A percentile compares a stretch with the other conserved stretches of the same genome.
Evolutionary conservation across 2,797 vertebrate genomes (phyloP).

Genomic region (Myiothlypis coronata): DNA sequence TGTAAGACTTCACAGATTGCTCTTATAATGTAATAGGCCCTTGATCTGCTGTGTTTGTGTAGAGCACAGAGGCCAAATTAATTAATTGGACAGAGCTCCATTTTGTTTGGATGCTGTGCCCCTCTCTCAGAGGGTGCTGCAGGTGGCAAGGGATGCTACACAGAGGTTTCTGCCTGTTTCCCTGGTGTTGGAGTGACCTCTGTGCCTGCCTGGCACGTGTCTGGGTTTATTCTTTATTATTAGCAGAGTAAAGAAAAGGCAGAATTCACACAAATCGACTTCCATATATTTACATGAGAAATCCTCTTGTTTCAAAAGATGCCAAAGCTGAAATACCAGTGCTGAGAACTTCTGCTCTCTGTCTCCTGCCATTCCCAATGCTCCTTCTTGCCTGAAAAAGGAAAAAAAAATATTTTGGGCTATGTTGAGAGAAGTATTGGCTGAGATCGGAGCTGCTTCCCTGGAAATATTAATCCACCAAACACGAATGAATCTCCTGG

Average conservation of each 20-base stretch:
- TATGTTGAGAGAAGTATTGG: not conserved
- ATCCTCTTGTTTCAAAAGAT: not conserved
- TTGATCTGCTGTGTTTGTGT: not conserved
- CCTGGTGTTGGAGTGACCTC: not conserved
- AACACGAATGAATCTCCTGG: slow-evolving; percentile 22
- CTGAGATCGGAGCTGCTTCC: not conserved
- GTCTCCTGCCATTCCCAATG: fast-evolving
- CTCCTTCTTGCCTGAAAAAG: not conserved
- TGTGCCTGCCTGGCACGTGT: not conserved
- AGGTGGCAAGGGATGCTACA: not conserved
- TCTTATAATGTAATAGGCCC: not conserved
- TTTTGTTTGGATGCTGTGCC: not conserved
- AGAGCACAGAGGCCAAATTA: not conserved
- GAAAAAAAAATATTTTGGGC: fast-evolving
- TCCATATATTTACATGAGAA: not conserved
- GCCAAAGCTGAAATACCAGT: fast-evolving
- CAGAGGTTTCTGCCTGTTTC: not conserved
- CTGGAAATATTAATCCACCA: slow-evolving; percentile 49
- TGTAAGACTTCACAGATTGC: not conserved
- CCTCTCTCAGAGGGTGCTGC: not conserved
- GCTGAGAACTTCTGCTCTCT: not conserved
- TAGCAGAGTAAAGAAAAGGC: not conserved
- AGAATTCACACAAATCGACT: not conserved
- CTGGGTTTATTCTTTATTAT: not conserved
- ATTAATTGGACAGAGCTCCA: not conserved